phyloP scores from a whole-genome alignment of 1,140 invertebrate genomes.

The Batillaria attramentaria region DNA sequence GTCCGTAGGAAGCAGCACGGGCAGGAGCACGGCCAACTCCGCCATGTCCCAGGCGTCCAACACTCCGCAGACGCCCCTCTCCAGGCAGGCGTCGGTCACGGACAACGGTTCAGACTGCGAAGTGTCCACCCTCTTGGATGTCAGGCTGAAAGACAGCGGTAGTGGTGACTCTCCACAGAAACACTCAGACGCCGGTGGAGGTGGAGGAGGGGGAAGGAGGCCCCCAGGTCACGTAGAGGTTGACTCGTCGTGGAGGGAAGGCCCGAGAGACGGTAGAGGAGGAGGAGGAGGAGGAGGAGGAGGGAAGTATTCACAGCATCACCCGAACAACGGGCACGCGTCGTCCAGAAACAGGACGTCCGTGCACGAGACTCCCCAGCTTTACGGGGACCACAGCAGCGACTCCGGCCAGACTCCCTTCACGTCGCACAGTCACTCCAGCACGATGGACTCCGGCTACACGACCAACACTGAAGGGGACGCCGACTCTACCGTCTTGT shows the following conservation, averaged over 20 bases:
- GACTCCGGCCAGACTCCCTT: conserved; percentile 36
- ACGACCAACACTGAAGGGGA: conserved; percentile 49
- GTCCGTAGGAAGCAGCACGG: conserved; percentile 27
- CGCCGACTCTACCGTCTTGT: conserved; percentile 28
- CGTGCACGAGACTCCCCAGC: conserved; percentile 20
- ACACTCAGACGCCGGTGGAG: neutral
- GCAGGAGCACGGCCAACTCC: conserved; percentile 5
- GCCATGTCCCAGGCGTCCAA: conserved; percentile 15
- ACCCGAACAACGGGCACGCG: neutral
- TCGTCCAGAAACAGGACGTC: neutral
- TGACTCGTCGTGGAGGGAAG: neutral
- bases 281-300: neutral
- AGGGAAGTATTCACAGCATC: neutral
- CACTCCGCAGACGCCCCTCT: conserved; percentile 20
- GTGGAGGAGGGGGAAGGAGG: neutral
- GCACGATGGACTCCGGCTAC: conserved; percentile 50
- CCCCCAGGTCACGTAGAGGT: too few species aligned
- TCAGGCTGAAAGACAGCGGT: neutral
- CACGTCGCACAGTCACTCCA: conserved; percentile 41
- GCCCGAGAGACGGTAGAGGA: neutral
- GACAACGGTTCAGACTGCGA: conserved; percentile 37
- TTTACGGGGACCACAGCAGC: conserved; percentile 22
- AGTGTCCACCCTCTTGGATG: conserved; percentile 27
- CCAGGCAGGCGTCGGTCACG: conserved; percentile 21
- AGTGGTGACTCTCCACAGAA: neutral